Base-by-base conservation (phyloP, 2,113 vertebrate genomes). In the Abramis brama region DNA sequence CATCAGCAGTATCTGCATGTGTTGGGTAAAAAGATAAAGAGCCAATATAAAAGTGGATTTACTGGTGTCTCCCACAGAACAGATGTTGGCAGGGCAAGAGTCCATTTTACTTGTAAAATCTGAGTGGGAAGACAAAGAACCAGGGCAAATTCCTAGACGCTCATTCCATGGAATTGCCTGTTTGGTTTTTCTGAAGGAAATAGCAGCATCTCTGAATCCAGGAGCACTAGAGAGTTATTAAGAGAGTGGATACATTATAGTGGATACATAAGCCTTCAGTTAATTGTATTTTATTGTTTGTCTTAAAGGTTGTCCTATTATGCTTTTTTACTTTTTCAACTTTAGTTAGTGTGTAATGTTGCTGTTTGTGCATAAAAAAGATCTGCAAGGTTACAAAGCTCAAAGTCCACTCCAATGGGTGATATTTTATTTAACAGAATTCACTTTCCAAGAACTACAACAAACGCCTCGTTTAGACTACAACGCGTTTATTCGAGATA, bases 81-180 rank as follows among this genome's bases (percentile, higher is more conserved):
- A 93, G 91, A 93, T 93, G 91, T 92, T 93, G 90, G 91, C 90
- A 85, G 83, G 79, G 74, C 85, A 12, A 19, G 21, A 79, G 62
- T 81, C 87, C 86, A 89, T 93, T 90, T 92, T 81, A 91, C 86
- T 92, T 89, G 86, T 89, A 91, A 90, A 93, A 87, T 33, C 11
- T 87, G 75, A 86, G 79, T 85, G 43, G 39, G 77, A 87, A 90
- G 80, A 87, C 85, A 86, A 79, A 39, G 62, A 85, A 78, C 86
- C 27, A 21, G 47, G 23, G 70, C 2, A 87, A 91, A 91, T 88
- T 91, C 89, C 88, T 87, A 33, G 60, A 88, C 82, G 86, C 86
- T 89, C 90, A 77, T 87, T 86, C 88, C 52, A 60, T 60, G 81
- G 86, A 91, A 89, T 62, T 73, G 87, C 84, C 82, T 86, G 80